These are phyloP conservation scores for Sebastes itinus DNA, from an alignment of 2,797 vertebrate genomes.

Conservation along the genomic window DNA sequence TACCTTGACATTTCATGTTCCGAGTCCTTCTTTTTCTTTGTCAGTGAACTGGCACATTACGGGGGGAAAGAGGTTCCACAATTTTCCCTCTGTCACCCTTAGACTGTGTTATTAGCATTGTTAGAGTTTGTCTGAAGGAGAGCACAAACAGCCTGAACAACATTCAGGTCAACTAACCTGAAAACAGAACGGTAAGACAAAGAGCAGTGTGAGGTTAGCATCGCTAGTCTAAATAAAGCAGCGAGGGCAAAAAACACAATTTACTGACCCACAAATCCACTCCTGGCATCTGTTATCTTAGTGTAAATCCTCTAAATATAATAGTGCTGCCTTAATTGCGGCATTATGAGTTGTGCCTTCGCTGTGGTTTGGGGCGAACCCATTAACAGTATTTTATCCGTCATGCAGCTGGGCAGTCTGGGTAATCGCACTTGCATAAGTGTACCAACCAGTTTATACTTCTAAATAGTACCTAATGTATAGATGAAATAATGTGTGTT, in stretches of 20 bases:
- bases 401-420: slow-evolving; percentile 28
- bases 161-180: slow-evolving; percentile 20
- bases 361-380: slow-evolving; percentile 17
- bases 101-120: slow-evolving; percentile 14
- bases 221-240: slow-evolving; percentile 18
- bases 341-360: background rate
- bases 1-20: slow-evolving; percentile 45
- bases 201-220: slow-evolving; percentile 2
- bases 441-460: background rate
- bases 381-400: slow-evolving; percentile 59
- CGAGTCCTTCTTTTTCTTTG: slow-evolving; percentile 22
- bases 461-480: background rate
- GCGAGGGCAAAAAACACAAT: slow-evolving; percentile 1
- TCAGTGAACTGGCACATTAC: slow-evolving; percentile 18
- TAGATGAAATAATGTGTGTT: background rate
- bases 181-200: background rate
- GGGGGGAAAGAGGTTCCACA: background rate
- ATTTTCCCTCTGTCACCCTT: slow-evolving; percentile 1
- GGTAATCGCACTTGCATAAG: slow-evolving; percentile 17
- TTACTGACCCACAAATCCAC: slow-evolving; percentile 52
- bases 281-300: slow-evolving; percentile 44
- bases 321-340: background rate
- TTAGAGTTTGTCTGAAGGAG: slow-evolving; percentile 7
- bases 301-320: slow-evolving; percentile 60
- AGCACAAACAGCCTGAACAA: background rate